A percentile compares a stretch with the other conserved stretches of the same genome.
Conservation (phyloP, 2,888 invertebrate species). For the Nematopogon swammerdamellus region DNA sequence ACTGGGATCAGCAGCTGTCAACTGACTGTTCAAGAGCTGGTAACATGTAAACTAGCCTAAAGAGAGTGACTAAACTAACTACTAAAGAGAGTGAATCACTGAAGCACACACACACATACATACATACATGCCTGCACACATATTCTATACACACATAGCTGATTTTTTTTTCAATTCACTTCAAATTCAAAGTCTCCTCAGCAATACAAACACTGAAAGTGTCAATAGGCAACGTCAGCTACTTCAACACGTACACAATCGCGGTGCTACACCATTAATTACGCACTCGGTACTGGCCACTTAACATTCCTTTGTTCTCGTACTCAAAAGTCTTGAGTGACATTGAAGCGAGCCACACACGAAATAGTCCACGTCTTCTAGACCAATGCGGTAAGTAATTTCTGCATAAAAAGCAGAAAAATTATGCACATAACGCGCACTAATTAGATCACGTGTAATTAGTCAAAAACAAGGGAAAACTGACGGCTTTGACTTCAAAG, state of each 20-base stretch:
- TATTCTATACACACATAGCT: no score
- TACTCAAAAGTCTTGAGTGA: neutral
- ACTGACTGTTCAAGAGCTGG: no score
- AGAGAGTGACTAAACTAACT: no score
- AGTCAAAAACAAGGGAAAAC: conserved; percentile 35
- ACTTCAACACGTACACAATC: neutral
- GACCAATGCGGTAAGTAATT: conserved; percentile 16
- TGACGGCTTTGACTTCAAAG: conserved; percentile 19
- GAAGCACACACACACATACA: no score
- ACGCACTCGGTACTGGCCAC: neutral
- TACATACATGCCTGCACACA: no score
- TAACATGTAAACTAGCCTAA: no score
- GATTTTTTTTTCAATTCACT: no score
- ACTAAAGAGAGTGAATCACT: no score
- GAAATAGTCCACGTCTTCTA: neutral
- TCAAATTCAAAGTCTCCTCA: neutral
- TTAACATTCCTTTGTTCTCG: neutral
- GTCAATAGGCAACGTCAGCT: neutral
- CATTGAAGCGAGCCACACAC: neutral
- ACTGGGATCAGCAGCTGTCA: no score
- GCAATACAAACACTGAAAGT: neutral
- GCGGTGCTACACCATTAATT: neutral
- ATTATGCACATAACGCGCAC: conserved; percentile 26
- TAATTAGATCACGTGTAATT: conserved; percentile 6
- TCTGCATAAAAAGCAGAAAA: conserved; percentile 25